phyloP scores from a whole-genome alignment of 2,113 vertebrate genomes.

The Dissostichus mawsoni region DNA sequence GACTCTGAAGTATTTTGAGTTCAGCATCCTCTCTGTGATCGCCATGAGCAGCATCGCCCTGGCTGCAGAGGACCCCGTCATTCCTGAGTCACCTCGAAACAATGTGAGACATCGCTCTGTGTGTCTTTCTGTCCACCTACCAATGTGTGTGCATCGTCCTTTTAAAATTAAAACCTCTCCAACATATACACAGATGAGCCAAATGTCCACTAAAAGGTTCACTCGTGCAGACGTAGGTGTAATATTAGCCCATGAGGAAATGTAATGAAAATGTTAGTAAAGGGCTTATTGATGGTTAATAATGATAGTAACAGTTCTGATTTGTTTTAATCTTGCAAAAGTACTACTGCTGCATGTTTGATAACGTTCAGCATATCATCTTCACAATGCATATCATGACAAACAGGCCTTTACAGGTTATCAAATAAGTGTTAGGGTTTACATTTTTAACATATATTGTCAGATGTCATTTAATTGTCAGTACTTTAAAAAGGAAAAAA shows the following conservation, averaged over 20 bases:
- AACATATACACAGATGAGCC: background rate
- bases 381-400: background rate
- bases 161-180: background rate
- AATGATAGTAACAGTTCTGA: no score
- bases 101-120: conserved; percentile 82
- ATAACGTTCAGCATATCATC: background rate
- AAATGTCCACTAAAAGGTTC: background rate
- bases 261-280: no score
- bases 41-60: conserved; percentile 96
- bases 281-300: no score
- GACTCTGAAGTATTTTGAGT: conserved; percentile 94
- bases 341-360: no score
- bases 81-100: conserved; percentile 88
- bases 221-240: no score
- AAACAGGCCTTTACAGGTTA: no score
- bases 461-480: background rate
- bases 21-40: conserved; percentile 93
- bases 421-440: no score
- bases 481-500: no score
- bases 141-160: background rate
- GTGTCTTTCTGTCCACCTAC: conserved; percentile 14
- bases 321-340: no score
- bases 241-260: no score
- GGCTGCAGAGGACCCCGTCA: conserved; percentile 92
- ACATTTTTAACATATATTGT: background rate